Percentiles rank a stretch among this genome's conserved stretches.
These are phyloP conservation scores for Limnephilus rhombicus DNA, from an alignment of 2,888 invertebrate genomes.

Conservation along the genomic window DNA sequence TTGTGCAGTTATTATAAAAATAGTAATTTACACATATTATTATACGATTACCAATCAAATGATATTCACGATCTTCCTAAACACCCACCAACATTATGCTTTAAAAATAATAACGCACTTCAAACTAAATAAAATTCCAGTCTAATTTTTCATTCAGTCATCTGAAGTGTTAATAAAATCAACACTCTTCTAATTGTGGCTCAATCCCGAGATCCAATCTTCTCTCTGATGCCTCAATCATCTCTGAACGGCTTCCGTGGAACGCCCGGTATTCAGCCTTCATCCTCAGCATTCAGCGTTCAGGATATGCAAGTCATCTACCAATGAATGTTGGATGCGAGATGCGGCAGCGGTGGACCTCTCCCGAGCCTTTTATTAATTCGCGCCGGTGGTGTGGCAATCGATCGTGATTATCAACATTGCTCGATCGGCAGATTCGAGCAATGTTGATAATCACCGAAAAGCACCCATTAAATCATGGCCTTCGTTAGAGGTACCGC, in stretches of 20 bases:
- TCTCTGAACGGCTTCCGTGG: constrained; percentile 24
- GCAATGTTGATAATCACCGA: background rate
- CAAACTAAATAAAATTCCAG: background rate
- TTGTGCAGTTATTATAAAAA: no score
- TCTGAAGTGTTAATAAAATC: constrained; percentile 48
- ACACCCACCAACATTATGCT: background rate
- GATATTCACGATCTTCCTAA: no score
- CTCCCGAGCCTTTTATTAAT: constrained; percentile 14
- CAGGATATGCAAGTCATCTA: constrained; percentile 48
- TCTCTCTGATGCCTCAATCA: constrained; percentile 43
- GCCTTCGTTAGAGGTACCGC: background rate
- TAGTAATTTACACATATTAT: no score
- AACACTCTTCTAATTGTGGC: constrained; percentile 20
- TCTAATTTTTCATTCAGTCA: background rate
- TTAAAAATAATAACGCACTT: background rate
- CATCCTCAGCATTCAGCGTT: background rate
- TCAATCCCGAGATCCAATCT: constrained; percentile 20
- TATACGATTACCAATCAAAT: no score
- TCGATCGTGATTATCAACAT: no score
- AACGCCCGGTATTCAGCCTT: background rate
- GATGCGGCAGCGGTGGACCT: background rate
- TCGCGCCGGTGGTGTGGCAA: constrained; percentile 11
- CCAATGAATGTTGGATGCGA: background rate
- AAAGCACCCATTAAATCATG: background rate
- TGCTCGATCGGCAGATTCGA: background rate